Base-by-base conservation (phyloP, 1,140 invertebrate species). In the Lepidurus arcticus region DNA sequence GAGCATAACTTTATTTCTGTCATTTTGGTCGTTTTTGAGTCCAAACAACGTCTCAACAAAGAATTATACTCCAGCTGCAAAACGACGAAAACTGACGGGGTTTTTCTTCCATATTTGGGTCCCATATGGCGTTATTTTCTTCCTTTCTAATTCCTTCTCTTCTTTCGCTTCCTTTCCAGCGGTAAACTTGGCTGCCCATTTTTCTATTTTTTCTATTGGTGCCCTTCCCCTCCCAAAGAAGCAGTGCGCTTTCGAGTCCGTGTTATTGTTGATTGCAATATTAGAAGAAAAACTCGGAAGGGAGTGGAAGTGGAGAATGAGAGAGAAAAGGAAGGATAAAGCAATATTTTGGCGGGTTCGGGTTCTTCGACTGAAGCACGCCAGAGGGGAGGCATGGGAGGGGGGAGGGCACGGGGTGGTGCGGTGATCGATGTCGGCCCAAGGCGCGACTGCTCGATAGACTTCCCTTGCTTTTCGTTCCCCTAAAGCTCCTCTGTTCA, bases 121-220 rank as follows among this genome's bases (percentile, higher is more conserved):
- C 65, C 74, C 24, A 26, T 76, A 13, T 76, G 42, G 21, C 65
- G 13, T 73, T 65, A 42, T 24, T 24, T 47, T 53, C 21, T 73
- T 34, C 53, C 76, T 73, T 65, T 73, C 73, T 73, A 34, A 9
- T n/a, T 76, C 21, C 42, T n/a, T 74, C 42, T 78, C 42, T 26
- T 53, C 77, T 42, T 65, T 79, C 44, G 13, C n/a, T 44, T 73
- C 24, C 44, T 76, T 74, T 44, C 75, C 45, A 43, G 45, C 77
- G 47, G 53, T 75, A 44, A 79, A 44, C 73, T 77, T 79, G 45
- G n/a, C 16, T 43, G 45, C 76, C 24, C 44, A 44, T 74, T 73
- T 34, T 24, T 65, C 73, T 24, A 73, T 43, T 26, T 34, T 65
- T 26, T 16, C 42, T 34, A 65, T 73, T 42, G 26, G 44, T 78